Evolutionary conservation across 2,797 vertebrate species (phyloP).

Genomic region (Myotis vivesi): DNA sequence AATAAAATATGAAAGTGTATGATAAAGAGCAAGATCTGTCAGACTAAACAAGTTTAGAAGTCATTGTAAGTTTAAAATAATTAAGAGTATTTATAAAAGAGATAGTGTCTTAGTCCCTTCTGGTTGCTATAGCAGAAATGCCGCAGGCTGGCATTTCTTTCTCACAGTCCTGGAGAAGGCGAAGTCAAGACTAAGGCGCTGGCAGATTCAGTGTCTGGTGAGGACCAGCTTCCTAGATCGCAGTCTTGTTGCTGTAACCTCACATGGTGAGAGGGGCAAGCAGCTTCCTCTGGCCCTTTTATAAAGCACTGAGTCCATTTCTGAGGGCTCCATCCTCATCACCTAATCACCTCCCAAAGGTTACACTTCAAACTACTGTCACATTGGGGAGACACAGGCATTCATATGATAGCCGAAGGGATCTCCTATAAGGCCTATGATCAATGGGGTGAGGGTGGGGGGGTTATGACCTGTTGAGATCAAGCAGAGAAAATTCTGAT

Average conservation of each 20-base stretch:
- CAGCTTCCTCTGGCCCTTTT: neutral
- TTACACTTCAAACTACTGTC: neutral
- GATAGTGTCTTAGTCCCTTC: neutral
- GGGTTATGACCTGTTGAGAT: neutral
- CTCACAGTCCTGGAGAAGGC: neutral
- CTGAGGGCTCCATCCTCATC: neutral
- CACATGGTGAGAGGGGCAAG: neutral
- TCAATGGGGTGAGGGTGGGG: neutral
- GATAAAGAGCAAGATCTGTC: neutral
- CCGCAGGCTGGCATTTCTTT: neutral
- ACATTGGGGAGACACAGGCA: neutral
- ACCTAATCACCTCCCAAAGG: neutral
- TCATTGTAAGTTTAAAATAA: neutral
- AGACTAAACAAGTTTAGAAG: neutral
- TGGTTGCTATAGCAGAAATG: neutral
- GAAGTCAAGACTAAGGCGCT: neutral
- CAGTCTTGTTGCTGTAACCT: neutral
- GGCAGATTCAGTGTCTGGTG: neutral
- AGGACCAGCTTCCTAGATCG: neutral
- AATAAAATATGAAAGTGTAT: neutral
- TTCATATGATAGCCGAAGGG: neutral
- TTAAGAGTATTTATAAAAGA: neutral
- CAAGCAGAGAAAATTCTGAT: neutral
- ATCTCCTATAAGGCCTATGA: neutral
- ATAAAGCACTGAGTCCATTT: neutral